Base-by-base conservation (phyloP, 2,797 vertebrate species). In the Pristis pectinata region DNA sequence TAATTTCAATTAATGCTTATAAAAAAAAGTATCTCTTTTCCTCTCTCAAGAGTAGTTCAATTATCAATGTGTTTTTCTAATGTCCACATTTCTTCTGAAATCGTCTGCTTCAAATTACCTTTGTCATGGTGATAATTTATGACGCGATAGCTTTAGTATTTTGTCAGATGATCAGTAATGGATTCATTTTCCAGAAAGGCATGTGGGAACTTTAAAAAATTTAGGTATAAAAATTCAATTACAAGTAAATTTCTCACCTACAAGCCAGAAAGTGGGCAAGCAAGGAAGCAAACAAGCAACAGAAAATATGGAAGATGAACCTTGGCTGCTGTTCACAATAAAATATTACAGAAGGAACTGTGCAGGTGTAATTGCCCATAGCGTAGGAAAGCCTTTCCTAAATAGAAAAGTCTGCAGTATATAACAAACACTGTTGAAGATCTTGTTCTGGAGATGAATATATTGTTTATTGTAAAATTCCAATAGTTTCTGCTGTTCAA, bases 381-480 rank as follows among this genome's bases (percentile, higher is more conserved):
- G n/a, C 89, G 59, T 91, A 91, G 85, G 34, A 59, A 91, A 61
- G 1, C 15, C 30, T 87, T 87, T 34, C 61, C n/a, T 61, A 61
- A 61, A 91, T 61, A 44, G 59, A n/a, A 34, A 59, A 61, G 53
- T 15, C 2, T 56, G 83, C 3, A 24, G 10, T 30, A 56, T 1
- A 87, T 87, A 56, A 82, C 37, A 44, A 87, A 34, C 13, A 30
- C 53, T 87, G 30, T 6, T 37, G 59, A 61, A 34, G 27, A 64
- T 61, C 53, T 27, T 61, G 56, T 11, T 82, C 6, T 44, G 30
- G 49, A 34, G 27, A 49, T 30, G 44, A 30, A 53, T 41, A 83
- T 83, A 27, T 34, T 91, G 56, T 91, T 61, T 91, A n/a, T 37
- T 19, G 85, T 91, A 91, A 91, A 91, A 91, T 83, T 89, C 85